A percentile compares a stretch with the other conserved stretches of the same genome.
Evolutionary conservation across 2,888 invertebrate genomes (phyloP).

Genomic region (Abscondita cerata): DNA sequence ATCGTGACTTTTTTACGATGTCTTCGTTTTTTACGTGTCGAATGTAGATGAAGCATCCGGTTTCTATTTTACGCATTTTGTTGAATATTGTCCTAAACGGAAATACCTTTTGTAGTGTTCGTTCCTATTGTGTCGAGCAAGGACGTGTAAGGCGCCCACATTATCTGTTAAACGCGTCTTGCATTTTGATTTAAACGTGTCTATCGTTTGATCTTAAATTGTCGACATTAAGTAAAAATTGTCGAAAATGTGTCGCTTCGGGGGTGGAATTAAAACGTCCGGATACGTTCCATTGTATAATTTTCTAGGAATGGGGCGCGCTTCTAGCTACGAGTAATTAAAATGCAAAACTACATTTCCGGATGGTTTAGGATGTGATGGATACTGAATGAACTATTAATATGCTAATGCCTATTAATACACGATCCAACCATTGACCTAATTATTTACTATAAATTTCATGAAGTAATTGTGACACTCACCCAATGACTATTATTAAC

Average conservation of each 20-base stretch:
- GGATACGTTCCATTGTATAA: no score
- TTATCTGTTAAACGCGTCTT: slow-evolving; percentile 20
- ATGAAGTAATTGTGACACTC: background rate
- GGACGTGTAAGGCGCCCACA: slow-evolving; percentile 31
- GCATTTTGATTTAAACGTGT: slow-evolving; percentile 22
- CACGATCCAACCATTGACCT: slow-evolving; percentile 6
- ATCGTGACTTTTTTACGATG: slow-evolving; percentile 12
- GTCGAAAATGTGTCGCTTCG: background rate
- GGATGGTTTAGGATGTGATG: no score
- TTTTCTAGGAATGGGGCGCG: no score
- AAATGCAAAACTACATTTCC: no score
- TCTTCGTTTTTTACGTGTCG: background rate
- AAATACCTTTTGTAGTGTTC: slow-evolving; percentile 27
- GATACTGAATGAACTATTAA: no score
- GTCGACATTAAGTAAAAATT: background rate
- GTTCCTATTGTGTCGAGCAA: slow-evolving; percentile 28
- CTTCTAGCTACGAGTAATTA: no score
- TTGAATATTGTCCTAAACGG: background rate
- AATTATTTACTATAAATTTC: slow-evolving; percentile 1
- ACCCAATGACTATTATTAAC: slow-evolving; percentile 13
- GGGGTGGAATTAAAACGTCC: no score
- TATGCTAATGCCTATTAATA: no score
- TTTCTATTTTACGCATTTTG: no score
- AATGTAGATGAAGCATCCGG: no score
- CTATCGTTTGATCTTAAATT: slow-evolving; percentile 13